Evolutionary conservation across 2,888 invertebrate genomes (phyloP).

Genomic region (Lycocerus yunnanus): DNA sequence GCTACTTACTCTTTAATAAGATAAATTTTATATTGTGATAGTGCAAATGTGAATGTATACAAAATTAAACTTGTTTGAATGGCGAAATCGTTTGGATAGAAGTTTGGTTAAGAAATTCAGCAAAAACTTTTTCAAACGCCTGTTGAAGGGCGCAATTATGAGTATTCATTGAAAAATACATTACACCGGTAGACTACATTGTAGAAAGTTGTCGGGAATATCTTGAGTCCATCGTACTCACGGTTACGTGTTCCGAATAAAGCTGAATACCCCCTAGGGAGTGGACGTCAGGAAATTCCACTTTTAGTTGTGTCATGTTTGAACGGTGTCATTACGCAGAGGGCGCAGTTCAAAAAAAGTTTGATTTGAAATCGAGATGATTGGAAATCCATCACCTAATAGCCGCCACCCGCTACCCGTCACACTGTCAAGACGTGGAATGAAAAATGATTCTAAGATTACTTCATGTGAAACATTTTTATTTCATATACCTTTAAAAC

Average conservation of each 20-base stretch:
- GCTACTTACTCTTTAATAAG: slow-evolving; percentile 22
- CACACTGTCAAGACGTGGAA: slow-evolving; percentile 44
- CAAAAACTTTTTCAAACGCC: slow-evolving; percentile 32
- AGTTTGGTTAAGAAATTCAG: slow-evolving; percentile 18
- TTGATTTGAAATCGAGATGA: slow-evolving; percentile 50
- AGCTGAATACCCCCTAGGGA: slow-evolving; percentile 37
- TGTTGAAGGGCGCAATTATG: slow-evolving; percentile 41
- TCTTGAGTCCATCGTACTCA: slow-evolving; percentile 43
- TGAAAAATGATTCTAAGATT: slow-evolving; percentile 47
- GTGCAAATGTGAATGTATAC: slow-evolving; percentile 16
- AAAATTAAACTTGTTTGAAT: slow-evolving; percentile 29
- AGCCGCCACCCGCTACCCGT: slow-evolving; percentile 39
- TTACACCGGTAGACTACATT: slow-evolving; percentile 34
- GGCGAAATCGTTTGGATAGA: slow-evolving; percentile 15
- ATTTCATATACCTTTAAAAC: slow-evolving; percentile 16
- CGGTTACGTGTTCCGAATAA: slow-evolving; percentile 43
- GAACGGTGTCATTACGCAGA: slow-evolving; percentile 41
- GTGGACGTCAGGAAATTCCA: slow-evolving; percentile 39
- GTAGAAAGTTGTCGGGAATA: slow-evolving; percentile 33
- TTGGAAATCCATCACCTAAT: slow-evolving; percentile 52
- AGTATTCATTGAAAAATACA: slow-evolving; percentile 39
- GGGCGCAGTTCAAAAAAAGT: slow-evolving; percentile 44
- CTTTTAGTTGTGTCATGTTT: slow-evolving; percentile 39
- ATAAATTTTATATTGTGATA: slow-evolving; percentile 16
- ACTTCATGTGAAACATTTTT: slow-evolving; percentile 21